Conservation (phyloP, 2,888 invertebrate genomes). For the Pristionchus mayeri region DNA sequence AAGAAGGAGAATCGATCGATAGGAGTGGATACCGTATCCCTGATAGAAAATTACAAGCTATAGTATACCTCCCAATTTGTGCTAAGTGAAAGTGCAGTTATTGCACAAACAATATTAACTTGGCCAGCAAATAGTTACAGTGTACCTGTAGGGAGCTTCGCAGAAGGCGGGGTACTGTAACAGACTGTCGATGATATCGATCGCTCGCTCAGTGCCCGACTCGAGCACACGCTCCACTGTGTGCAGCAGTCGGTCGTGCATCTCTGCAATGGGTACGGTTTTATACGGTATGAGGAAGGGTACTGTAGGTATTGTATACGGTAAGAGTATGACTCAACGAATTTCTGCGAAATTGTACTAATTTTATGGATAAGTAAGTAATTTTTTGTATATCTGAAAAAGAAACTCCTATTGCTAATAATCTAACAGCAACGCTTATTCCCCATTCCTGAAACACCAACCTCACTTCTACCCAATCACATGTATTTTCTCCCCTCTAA, state of each 20-base stretch:
- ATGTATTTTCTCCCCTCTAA: neutral
- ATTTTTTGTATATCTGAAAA: too few species aligned
- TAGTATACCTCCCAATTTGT: too few species aligned
- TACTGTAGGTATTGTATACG: too few species aligned
- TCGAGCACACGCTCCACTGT: slow-evolving; percentile 52
- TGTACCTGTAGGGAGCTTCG: slow-evolving; percentile 43
- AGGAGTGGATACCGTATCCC: too few species aligned
- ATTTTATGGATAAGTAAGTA: too few species aligned
- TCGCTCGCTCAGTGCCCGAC: slow-evolving; percentile 43
- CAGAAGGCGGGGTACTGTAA: slow-evolving; percentile 49
- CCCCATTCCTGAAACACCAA: neutral
- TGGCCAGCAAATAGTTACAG: neutral
- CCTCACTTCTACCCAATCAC: neutral
- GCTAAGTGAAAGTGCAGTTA: too few species aligned
- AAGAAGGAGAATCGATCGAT: too few species aligned
- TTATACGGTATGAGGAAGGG: neutral
- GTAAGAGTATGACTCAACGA: too few species aligned
- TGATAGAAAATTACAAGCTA: neutral
- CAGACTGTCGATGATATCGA: slow-evolving; percentile 47
- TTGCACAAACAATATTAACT: too few species aligned
- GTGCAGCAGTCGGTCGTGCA: slow-evolving; percentile 36
- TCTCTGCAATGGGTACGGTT: neutral
- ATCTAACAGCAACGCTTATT: too few species aligned
- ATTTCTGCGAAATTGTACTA: too few species aligned
- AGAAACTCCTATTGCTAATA: too few species aligned